A percentile compares a stretch with the other conserved stretches of the same genome.
These are phyloP conservation scores for Samia ricini DNA, from an alignment of 1,140 invertebrate genomes.

Conservation along the genomic window DNA sequence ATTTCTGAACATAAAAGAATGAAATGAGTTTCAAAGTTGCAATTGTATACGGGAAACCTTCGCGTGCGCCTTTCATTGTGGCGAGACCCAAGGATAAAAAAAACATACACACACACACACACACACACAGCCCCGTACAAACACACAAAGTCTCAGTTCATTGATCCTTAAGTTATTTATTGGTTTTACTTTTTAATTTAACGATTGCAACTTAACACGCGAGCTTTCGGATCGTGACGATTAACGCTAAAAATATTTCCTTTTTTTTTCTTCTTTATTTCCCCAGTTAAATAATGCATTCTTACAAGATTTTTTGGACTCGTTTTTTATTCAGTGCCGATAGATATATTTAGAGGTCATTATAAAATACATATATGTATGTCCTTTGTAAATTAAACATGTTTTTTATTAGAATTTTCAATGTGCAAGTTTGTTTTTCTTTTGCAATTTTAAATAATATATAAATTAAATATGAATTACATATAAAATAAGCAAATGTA, in stretches of 20 bases:
- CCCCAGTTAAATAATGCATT: background rate
- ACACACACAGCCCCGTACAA: too few species aligned
- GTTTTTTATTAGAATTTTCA: too few species aligned
- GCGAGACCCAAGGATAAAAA: background rate
- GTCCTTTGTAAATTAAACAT: too few species aligned
- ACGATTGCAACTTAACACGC: conserved; percentile 38
- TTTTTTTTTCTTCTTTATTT: background rate
- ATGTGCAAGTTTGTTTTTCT: too few species aligned
- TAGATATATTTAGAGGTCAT: background rate
- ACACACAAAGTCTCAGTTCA: conserved; percentile 26
- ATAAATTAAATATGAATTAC: too few species aligned
- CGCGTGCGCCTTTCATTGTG: background rate
- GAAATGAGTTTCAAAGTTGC: background rate
- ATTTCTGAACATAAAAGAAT: background rate
- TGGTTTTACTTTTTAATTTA: conserved; percentile 64
- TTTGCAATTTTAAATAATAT: too few species aligned
- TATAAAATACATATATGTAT: background rate
- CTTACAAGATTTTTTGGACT: background rate
- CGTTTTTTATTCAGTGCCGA: too few species aligned
- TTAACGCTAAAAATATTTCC: background rate
- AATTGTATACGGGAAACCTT: background rate
- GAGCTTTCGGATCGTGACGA: conserved; percentile 9
- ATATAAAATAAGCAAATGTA: too few species aligned
- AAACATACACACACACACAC: too few species aligned
- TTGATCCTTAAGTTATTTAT: conserved; percentile 55